phyloP scores from a whole-genome alignment of 2,113 vertebrate genomes.

The Beaufortia kweichowensis region DNA sequence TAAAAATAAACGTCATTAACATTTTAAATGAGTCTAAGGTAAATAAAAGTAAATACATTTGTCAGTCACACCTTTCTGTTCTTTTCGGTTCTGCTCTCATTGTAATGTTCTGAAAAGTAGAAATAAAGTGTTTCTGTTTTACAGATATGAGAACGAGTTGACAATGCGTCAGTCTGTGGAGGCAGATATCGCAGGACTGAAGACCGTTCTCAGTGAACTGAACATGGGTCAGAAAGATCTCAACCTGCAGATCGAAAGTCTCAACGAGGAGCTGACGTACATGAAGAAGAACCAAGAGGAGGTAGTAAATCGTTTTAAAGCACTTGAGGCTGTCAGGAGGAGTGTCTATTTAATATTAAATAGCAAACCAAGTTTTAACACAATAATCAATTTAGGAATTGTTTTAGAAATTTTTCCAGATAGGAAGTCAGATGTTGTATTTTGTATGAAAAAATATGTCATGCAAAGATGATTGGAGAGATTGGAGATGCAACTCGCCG shows the following conservation, averaged over 20 bases:
- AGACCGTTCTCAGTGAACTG: slow-evolving; percentile 73
- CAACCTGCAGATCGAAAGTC: slow-evolving; percentile 64
- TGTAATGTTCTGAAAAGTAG: not conserved
- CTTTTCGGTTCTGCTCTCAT: not conserved
- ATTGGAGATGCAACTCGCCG: too few species aligned
- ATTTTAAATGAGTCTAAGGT: too few species aligned
- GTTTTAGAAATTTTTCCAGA: too few species aligned
- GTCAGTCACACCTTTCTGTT: too few species aligned
- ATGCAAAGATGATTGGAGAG: too few species aligned
- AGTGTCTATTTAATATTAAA: not conserved
- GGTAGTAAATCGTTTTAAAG: slow-evolving; percentile 48
- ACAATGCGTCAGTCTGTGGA: slow-evolving; percentile 80
- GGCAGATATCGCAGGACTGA: slow-evolving; percentile 78
- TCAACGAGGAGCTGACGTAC: slow-evolving; percentile 69
- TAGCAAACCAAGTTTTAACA: not conserved
- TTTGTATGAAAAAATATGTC: too few species aligned
- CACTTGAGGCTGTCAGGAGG: not conserved
- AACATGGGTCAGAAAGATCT: slow-evolving; percentile 69
- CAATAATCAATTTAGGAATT: not conserved
- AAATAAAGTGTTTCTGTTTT: not conserved
- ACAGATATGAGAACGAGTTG: slow-evolving; percentile 72
- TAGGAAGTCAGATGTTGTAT: not conserved
- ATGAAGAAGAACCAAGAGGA: slow-evolving; percentile 74
- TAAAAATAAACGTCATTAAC: too few species aligned
- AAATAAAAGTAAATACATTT: too few species aligned